Percentiles rank a stretch among this genome's conserved stretches.
Conservation (phyloP, 30 jellyfish, hydroid and myxozoan genomes). For the Clytia hemisphaerica region DNA sequence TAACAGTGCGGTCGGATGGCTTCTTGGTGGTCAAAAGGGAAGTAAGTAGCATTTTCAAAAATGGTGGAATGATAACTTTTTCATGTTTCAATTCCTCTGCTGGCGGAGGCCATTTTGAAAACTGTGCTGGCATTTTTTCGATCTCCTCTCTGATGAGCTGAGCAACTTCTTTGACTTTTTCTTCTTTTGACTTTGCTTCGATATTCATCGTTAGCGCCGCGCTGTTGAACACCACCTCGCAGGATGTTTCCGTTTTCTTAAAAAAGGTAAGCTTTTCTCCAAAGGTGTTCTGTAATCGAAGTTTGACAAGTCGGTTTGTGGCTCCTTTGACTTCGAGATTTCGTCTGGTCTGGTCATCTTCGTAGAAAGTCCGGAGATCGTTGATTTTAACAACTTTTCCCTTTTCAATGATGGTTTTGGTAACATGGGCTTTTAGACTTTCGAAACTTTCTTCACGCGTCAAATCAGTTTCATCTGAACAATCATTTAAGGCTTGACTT, state of each 20-base stretch:
- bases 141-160: conserved; percentile 22
- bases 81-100: conserved; percentile 21
- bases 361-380: not conserved
- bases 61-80: conserved; percentile 19
- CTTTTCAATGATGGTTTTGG: conserved; percentile 13
- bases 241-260: conserved; percentile 15
- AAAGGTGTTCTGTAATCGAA: conserved; percentile 8
- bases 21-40: conserved; percentile 7
- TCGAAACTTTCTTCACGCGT: conserved; percentile 10
- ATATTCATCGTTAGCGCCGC: not conserved
- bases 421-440: not conserved
- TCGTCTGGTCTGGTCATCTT: not conserved
- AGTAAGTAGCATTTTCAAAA: not conserved
- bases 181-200: not conserved
- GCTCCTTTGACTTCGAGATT: conserved; percentile 20
- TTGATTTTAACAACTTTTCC: conserved; percentile 14
- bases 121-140: not conserved
- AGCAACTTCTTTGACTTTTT: conserved; percentile 22
- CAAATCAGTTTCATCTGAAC: not conserved
- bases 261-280: conserved; percentile 10
- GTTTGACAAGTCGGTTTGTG: not conserved
- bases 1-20: not conserved
- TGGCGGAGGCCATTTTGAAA: conserved; percentile 30
- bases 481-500: too few relatives aligned
- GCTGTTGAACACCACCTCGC: conserved; percentile 7